These are phyloP conservation scores for Cherax quadricarinatus DNA, from an alignment of 1,140 invertebrate genomes.

Conservation along the genomic window DNA sequence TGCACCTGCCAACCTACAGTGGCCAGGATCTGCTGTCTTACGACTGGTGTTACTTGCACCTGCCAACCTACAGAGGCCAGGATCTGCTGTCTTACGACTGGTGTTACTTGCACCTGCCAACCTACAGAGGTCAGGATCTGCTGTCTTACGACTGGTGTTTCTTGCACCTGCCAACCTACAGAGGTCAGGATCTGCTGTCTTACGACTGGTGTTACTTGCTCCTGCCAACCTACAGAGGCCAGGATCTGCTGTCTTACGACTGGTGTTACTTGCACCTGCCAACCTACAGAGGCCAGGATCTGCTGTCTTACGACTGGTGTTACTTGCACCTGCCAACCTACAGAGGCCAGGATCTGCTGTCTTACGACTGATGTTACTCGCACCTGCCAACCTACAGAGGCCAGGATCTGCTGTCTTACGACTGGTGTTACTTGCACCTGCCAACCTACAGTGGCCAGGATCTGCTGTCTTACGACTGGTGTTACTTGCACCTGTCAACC, in stretches of 20 bases:
- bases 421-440: too few relatives aligned
- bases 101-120: too few relatives aligned
- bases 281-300: not conserved
- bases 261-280: too few relatives aligned
- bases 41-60: not conserved
- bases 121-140: not conserved
- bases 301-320: not conserved
- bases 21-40: not conserved
- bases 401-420: not conserved
- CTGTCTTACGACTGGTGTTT: not conserved
- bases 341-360: not conserved
- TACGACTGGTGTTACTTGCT: not conserved
- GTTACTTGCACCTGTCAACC: too few relatives aligned
- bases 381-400: too few relatives aligned
- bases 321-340: too few relatives aligned
- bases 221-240: too few relatives aligned
- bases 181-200: not conserved
- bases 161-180: too few relatives aligned
- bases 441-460: not conserved
- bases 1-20: too few relatives aligned
- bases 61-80: too few relatives aligned
- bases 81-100: not conserved
- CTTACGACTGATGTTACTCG: not conserved
- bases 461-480: not conserved
- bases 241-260: not conserved